Evolutionary conservation across 2,113 vertebrate species (phyloP).

Genomic region (Spea bombifrons): DNA sequence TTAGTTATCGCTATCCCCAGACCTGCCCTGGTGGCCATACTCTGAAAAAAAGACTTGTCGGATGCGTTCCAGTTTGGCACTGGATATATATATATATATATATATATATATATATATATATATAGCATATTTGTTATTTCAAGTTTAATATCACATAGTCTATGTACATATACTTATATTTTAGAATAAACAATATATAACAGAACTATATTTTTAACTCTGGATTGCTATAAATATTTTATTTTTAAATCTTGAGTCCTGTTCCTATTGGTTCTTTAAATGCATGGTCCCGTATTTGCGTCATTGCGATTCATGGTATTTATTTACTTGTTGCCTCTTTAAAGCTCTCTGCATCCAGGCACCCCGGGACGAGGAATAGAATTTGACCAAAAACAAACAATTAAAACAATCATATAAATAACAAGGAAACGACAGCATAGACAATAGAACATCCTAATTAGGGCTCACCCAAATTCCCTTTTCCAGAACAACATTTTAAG

Average conservation of each 20-base stretch:
- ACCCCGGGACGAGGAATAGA: conserved; percentile 41
- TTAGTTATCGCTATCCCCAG: no score
- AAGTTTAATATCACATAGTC: background rate
- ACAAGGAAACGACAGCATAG: conserved; percentile 46
- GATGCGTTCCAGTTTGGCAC: no score
- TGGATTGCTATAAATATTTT: conserved; percentile 3
- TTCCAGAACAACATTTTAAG: conserved; percentile 47
- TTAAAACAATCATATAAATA: conserved; percentile 49
- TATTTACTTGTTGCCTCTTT: conserved; percentile 43
- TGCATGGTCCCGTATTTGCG: conserved; percentile 37
- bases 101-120: no score
- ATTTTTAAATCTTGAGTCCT: background rate
- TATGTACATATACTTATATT: background rate
- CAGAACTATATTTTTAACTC: conserved; percentile 8
- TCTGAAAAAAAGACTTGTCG: no score
- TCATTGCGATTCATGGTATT: conserved; percentile 36
- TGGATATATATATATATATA: no score
- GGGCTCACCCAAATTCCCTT: conserved; percentile 48
- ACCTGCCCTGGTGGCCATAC: no score
- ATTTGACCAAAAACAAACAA: conserved; percentile 47
- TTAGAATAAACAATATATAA: conserved; percentile 19
- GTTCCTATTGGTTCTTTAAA: conserved; percentile 3
- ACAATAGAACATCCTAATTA: conserved; percentile 49
- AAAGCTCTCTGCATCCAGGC: conserved; percentile 37
- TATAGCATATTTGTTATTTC: no score